Conservation (phyloP, 2,113 vertebrate species). For the Gadus macrocephalus region DNA sequence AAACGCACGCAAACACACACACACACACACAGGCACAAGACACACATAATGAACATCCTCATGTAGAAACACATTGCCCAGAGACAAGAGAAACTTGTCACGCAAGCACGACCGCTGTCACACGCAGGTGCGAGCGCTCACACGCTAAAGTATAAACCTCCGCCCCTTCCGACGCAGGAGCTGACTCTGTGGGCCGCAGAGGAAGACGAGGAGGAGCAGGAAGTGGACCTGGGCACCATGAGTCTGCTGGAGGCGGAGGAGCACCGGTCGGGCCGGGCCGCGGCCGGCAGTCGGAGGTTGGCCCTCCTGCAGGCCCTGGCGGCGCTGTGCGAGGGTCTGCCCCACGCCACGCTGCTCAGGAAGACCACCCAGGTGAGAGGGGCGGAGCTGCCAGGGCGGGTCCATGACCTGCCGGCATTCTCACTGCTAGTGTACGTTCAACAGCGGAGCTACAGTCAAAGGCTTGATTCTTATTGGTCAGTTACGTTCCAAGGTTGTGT, state of each 20-base stretch:
- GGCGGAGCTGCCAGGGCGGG: too few relatives aligned
- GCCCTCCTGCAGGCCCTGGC: constrained; percentile 83
- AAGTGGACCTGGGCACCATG: constrained; percentile 41
- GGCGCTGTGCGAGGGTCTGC: constrained; percentile 78
- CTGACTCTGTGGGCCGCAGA: constrained; percentile 71
- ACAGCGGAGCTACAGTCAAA: too few relatives aligned
- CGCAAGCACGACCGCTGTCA: too few relatives aligned
- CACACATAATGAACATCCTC: too few relatives aligned
- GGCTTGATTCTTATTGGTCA: too few relatives aligned
- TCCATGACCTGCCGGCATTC: too few relatives aligned
- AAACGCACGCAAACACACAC: too few relatives aligned
- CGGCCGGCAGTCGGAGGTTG: constrained; percentile 64
- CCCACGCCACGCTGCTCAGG: constrained; percentile 80
- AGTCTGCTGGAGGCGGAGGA: constrained; percentile 79
- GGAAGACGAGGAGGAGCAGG: constrained; percentile 28
- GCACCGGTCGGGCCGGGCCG: constrained; percentile 35
- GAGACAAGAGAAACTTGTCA: too few relatives aligned
- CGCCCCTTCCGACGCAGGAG: constrained; percentile 64
- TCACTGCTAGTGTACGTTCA: too few relatives aligned
- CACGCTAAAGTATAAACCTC: background rate
- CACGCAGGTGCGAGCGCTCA: background rate
- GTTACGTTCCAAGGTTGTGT: too few relatives aligned
- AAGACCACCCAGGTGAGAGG: constrained; percentile 78
- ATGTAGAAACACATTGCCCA: too few relatives aligned
- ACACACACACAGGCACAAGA: too few relatives aligned